phyloP scores from a whole-genome alignment of 2,113 vertebrate genomes.

The Dicrurus megarhynchus region DNA sequence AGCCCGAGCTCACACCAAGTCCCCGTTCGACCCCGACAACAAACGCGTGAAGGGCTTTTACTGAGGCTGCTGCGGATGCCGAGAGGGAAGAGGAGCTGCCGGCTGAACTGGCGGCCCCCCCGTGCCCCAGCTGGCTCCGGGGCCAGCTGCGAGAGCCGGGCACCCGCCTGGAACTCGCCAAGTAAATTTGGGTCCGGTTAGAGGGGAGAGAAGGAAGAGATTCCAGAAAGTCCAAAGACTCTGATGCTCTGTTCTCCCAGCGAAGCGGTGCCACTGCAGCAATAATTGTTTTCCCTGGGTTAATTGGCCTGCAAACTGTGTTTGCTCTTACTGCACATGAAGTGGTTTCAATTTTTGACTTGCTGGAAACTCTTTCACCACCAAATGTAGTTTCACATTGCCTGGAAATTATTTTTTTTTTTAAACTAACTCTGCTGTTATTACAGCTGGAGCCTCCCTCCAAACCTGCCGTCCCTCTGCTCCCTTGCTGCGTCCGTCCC shows the following conservation, averaged over 20 bases:
- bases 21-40: constrained; percentile 91
- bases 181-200: background rate
- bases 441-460: background rate
- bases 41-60: constrained; percentile 91
- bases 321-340: background rate
- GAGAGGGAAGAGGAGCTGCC: background rate
- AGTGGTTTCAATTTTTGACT: background rate
- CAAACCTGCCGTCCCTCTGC: fast-evolving
- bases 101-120: background rate
- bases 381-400: background rate
- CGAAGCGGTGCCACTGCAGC: background rate
- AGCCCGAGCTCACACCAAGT: constrained; percentile 85
- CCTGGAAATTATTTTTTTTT: background rate
- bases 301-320: constrained; percentile 7
- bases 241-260: background rate
- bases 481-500: background rate
- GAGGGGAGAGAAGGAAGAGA: background rate
- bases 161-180: fast-evolving
- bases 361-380: background rate
- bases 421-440: background rate
- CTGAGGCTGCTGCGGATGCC: background rate
- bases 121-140: background rate
- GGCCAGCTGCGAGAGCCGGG: background rate
- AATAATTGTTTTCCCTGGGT: background rate
- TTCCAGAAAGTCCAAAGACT: background rate